Evolutionary conservation across 2,113 vertebrate genomes (phyloP), one percentile per base, ranked within the genome.

Genomic region (Thomomys bottae): DNA sequence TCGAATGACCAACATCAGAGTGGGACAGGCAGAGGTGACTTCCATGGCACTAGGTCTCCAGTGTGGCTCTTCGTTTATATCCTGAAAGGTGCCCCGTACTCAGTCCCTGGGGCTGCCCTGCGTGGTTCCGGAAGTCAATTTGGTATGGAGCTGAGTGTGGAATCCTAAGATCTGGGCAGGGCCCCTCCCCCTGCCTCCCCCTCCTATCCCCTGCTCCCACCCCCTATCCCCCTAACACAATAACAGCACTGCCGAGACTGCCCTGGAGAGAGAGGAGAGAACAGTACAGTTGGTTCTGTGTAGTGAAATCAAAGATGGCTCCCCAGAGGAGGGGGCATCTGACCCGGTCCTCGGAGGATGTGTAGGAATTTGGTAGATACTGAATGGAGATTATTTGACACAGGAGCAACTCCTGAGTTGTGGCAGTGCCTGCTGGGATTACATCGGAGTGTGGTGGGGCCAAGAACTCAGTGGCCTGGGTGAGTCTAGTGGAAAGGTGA

Each of bases 1-100:
- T 2, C 6, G 12, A 4, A 0, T 2, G 11, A 26, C 34, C 45
- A 14, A 24, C 63, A 57, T 59, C 17, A n/a, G 3, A 0, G 21
- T 54, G 2, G n/a, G n/a, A n/a, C n/a, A 40, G 40, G 6, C 57
- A 40, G 63, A 64, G 40, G 66, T 85, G 72, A 59, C 21, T 23
- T 59, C 2, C 5, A 36, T 34, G n/a, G 36, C 67, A 42, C 12
- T 12, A 10, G n/a, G 38, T 40, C 59, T 89, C 54, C 24, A 20
- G n/a, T 38, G 24, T 64, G 68, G 9, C 12, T 87, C 71, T 57
- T 23, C 9, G 36, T n/a, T 73, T 42, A 73, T 36, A 73, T 59
- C 26, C n/a, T 15, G 14, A 79, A 57, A 76, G 26, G 3, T 5
- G 11, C 45, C 36, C 10, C 61, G 77, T 36, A 28, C 68, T 67